These are phyloP conservation scores for Pyrocoelia pectoralis DNA, from an alignment of 2,888 invertebrate species.

Conservation along the genomic window DNA sequence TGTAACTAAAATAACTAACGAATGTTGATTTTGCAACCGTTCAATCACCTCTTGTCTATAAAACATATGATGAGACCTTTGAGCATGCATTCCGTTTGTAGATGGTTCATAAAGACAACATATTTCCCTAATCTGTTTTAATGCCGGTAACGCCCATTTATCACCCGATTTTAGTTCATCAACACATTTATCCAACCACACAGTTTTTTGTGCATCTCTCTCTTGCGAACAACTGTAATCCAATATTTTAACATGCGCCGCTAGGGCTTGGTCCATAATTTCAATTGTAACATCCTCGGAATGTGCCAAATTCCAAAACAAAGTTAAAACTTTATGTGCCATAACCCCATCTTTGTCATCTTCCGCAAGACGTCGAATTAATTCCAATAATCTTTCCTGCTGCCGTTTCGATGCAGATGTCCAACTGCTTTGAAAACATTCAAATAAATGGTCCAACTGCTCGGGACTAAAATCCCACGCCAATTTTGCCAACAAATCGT, in stretches of 20 bases:
- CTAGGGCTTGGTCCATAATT: slow-evolving; percentile 95
- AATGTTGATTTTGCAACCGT: slow-evolving; percentile 89
- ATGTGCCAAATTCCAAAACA: slow-evolving; percentile 97
- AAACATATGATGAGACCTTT: slow-evolving; percentile 66
- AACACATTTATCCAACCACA: slow-evolving; percentile 95
- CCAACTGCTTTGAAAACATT: slow-evolving; percentile 95
- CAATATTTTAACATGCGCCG: slow-evolving; percentile 95
- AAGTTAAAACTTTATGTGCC: slow-evolving; percentile 95
- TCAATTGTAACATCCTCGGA: slow-evolving; percentile 96
- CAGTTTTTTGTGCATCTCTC: slow-evolving; percentile 93
- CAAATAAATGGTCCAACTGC: slow-evolving; percentile 95
- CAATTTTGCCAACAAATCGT: slow-evolving; percentile 93
- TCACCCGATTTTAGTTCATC: slow-evolving; percentile 89
- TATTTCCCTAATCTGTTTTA: slow-evolving; percentile 95
- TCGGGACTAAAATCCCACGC: slow-evolving; percentile 99
- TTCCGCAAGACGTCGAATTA: slow-evolving; percentile 93
- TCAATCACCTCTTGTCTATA: slow-evolving; percentile 74
- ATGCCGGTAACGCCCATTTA: slow-evolving; percentile 92
- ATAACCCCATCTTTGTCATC: slow-evolving; percentile 99
- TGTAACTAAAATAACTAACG: slow-evolving; percentile 91
- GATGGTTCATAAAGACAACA: slow-evolving; percentile 92
- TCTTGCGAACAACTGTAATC: slow-evolving; percentile 98
- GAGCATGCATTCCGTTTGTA: slow-evolving; percentile 65
- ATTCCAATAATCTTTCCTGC: slow-evolving; percentile 91
- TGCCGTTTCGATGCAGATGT: slow-evolving; percentile 95